phyloP scores from a whole-genome alignment of 2,888 invertebrate genomes.

The Norana najaformis region DNA sequence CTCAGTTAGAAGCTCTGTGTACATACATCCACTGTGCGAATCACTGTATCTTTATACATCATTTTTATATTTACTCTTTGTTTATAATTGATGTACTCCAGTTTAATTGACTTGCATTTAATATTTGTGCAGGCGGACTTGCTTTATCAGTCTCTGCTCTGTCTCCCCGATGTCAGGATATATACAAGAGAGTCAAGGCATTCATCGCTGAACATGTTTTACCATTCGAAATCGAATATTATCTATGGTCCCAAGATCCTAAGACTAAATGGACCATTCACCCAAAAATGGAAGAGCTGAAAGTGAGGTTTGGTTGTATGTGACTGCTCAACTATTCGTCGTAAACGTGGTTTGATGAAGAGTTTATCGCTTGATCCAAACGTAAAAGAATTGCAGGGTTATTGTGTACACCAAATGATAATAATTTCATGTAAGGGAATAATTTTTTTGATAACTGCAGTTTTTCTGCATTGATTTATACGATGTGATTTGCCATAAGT shows the following conservation, averaged over 20 bases:
- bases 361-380: not conserved
- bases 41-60: not conserved
- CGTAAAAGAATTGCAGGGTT: too few species aligned
- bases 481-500: too few species aligned
- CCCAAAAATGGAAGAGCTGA: slow-evolving; percentile 59
- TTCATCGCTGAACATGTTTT: slow-evolving; percentile 62
- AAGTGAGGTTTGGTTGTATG: slow-evolving; percentile 49
- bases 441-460: not conserved
- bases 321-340: not conserved
- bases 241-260: slow-evolving; percentile 48
- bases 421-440: not conserved
- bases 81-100: not conserved
- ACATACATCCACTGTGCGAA: too few species aligned
- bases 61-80: too few species aligned
- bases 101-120: not conserved
- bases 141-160: slow-evolving; percentile 54
- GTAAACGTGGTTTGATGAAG: not conserved
- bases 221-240: slow-evolving; percentile 59
- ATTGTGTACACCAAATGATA: not conserved
- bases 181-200: slow-evolving; percentile 58
- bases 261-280: slow-evolving; percentile 58
- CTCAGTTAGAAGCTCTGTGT: too few species aligned
- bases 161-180: slow-evolving; percentile 57
- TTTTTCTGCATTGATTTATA: too few species aligned
- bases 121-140: not conserved